Conservation (phyloP, 1,140 invertebrate species). For the Plodia interpunctella region DNA sequence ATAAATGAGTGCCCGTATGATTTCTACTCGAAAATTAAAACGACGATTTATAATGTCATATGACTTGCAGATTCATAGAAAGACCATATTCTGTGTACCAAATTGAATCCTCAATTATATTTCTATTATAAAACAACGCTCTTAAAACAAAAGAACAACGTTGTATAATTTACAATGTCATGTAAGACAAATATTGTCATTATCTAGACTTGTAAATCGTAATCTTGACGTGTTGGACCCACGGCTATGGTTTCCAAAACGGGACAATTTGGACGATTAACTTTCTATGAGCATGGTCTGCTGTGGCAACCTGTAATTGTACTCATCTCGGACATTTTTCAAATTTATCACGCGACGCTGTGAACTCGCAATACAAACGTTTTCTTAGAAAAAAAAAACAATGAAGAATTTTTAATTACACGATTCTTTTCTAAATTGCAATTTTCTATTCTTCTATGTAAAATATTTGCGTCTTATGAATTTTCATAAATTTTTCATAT, state of each 20-base stretch:
- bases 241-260: constrained; percentile 21
- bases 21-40: not conserved
- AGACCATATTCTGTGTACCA: too few species aligned
- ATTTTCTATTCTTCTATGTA: too few species aligned
- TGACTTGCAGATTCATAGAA: not conserved
- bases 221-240: constrained; percentile 1
- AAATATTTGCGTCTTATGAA: too few species aligned
- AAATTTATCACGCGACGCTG: constrained; percentile 10
- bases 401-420: constrained; percentile 5
- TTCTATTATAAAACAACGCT: not conserved
- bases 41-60: not conserved
- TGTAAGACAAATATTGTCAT: not conserved
- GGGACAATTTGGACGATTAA: constrained; percentile 30
- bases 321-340: constrained; percentile 2
- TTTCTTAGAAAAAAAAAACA: constrained; percentile 11
- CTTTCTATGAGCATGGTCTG: constrained; percentile 28
- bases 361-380: not conserved
- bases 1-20: not conserved
- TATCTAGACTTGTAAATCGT: constrained; percentile 7
- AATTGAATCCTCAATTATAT: too few species aligned
- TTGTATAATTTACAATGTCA: not conserved
- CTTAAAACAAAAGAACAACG: too few species aligned
- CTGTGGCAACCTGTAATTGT: constrained; percentile 10
- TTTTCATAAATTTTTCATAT: too few species aligned
- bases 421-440: not conserved